phyloP scores from a whole-genome alignment of 2,888 invertebrate species.

The Morpho deidamia region DNA sequence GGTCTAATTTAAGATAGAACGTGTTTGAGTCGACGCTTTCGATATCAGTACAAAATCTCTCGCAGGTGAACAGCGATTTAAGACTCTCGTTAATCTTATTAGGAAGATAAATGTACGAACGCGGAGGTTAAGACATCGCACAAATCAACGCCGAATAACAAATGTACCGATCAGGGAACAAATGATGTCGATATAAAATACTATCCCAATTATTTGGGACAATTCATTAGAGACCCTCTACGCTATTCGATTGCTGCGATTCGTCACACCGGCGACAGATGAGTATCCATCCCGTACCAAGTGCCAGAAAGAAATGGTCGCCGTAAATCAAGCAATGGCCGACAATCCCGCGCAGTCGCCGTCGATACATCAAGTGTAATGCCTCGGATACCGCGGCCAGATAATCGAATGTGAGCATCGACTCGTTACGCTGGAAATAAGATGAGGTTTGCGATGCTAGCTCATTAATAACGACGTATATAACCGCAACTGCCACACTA shows the following conservation, averaged over 20 bases:
- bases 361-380: conserved; percentile 77
- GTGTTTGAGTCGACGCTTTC: conserved; percentile 19
- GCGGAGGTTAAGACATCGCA: conserved; percentile 61
- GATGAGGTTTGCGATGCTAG: conserved; percentile 61
- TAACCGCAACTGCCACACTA: conserved; percentile 22
- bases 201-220: conserved; percentile 76
- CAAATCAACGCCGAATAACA: conserved; percentile 68
- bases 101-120: conserved; percentile 31
- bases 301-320: conserved; percentile 73
- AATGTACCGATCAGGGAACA: conserved; percentile 71
- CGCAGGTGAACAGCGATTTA: conserved; percentile 29
- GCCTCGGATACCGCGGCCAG: conserved; percentile 75
- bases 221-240: conserved; percentile 73
- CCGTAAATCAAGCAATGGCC: conserved; percentile 71
- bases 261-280: conserved; percentile 68
- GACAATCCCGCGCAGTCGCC: conserved; percentile 73
- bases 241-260: conserved; percentile 67
- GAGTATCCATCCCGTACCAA: conserved; percentile 68
- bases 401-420: conserved; percentile 78
- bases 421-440: conserved; percentile 76
- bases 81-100: conserved; percentile 33
- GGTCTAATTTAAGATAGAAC: conserved; percentile 20
- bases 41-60: conserved; percentile 24
- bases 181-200: conserved; percentile 74
- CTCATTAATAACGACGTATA: conserved; percentile 46